Conservation (phyloP, 2,888 invertebrate species). For the Syritta pipiens region DNA sequence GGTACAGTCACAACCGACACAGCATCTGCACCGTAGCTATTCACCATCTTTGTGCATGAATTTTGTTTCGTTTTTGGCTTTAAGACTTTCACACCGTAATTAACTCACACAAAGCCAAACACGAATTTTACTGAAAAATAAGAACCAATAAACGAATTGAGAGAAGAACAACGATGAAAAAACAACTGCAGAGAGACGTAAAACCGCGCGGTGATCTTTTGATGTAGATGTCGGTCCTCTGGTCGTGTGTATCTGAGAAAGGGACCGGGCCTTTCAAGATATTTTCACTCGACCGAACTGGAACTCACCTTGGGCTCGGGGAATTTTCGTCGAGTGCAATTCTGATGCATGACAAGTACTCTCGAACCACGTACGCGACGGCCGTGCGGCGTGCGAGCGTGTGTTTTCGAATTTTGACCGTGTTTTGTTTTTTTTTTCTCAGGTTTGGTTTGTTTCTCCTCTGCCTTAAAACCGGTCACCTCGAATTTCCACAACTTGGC, state of each 20-base stretch:
- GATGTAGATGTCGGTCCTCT: no score
- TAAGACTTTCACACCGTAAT: conserved; percentile 43
- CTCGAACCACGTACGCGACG: conserved; percentile 39
- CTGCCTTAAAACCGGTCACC: conserved; percentile 39
- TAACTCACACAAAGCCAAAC: conserved; percentile 18
- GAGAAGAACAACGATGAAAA: background rate
- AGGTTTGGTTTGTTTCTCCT: conserved; percentile 10
- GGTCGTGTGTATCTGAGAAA: no score
- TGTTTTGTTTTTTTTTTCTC: conserved; percentile 1
- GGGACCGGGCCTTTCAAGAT: background rate
- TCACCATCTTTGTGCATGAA: conserved; percentile 5
- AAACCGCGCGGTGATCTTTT: background rate
- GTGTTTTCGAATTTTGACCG: conserved; percentile 34
- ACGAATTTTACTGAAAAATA: conserved; percentile 22
- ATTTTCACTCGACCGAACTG: background rate
- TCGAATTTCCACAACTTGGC: conserved; percentile 29
- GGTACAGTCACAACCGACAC: no score
- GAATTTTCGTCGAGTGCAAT: conserved; percentile 24
- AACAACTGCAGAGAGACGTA: conserved; percentile 3
- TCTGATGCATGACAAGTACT: conserved; percentile 41
- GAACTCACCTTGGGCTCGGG: background rate
- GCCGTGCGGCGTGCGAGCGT: conserved; percentile 20
- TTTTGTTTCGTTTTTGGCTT: conserved; percentile 1
- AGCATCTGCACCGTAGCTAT: no score
- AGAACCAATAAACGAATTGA: conserved; percentile 21